Base-by-base conservation (phyloP, 2,797 vertebrate species). In the Trachops cirrhosus region DNA sequence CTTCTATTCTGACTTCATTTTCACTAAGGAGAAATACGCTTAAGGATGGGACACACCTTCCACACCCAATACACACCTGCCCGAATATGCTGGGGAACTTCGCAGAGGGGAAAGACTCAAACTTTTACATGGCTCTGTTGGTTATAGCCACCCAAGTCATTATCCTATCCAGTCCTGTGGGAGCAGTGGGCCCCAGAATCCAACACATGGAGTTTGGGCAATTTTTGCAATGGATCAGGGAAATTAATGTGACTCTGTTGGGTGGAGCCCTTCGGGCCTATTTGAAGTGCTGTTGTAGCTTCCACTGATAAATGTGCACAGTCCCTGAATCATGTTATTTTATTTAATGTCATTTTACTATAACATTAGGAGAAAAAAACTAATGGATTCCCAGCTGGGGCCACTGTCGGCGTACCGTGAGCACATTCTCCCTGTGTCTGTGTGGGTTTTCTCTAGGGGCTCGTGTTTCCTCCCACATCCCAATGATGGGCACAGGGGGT, bases 21-120 rank as follows among this genome's bases (percentile, higher is more conserved):
- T 83, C 85, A n/a, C 68, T 91, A 77, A 75, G 46, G 64, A 93
- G 82, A 80, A 84, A 84, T 64, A 83, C 32, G 37, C 82, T 64
- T 41, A 59, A 88, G 29, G 24, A 41, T 50, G 59, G 77, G 71
- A 46, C 46, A 16, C 14, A 48, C 46, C 14, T 48, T 48, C 15
- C 46, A 21, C 52, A 52, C 26, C 44, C 34, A 24, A 26, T 37
- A 39, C 2, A 22, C 24, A 67, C 15, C 37, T 37, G 32, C 74
- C 34, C 54, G 59, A 44, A 21, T 77, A 29, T 29, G 3, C 32
- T 39, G 71, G 86, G 50, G 9, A 78, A 67, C 48, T 93, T 54
- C 22, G 4, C 15, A 83, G 59, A 94, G 10, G 44, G 14, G 15
- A 62, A n/a, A 68, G n/a, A 39, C 9, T 93, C 52, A 70, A 44